Conservation (phyloP, 2,888 invertebrate genomes). For the Danaus chrysippus region DNA sequence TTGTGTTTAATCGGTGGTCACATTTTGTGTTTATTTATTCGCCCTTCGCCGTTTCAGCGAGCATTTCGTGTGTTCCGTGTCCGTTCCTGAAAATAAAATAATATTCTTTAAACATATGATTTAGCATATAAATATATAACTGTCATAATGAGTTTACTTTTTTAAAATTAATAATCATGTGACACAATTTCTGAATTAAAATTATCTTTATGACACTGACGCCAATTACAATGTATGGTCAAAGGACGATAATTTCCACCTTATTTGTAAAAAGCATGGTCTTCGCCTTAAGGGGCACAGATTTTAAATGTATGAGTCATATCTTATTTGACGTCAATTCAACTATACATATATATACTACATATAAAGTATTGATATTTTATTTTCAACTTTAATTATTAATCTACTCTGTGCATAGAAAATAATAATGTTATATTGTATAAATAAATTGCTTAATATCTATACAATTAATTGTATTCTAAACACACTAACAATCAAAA, state of each 20-base stretch:
- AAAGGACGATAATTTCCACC: constrained; percentile 20
- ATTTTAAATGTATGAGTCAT: constrained; percentile 20
- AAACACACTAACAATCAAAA: constrained; percentile 16
- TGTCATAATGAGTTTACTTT: not conserved
- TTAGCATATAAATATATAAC: not conserved
- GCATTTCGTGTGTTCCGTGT: constrained; percentile 36
- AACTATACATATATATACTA: not conserved
- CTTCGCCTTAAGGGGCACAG: constrained; percentile 16
- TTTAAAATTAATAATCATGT: not conserved
- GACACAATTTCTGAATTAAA: too few species aligned
- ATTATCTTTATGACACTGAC: constrained; percentile 3
- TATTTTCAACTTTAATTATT: too few species aligned
- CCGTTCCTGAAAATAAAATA: constrained; percentile 49
- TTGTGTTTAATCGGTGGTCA: constrained; percentile 69
- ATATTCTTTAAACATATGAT: not conserved
- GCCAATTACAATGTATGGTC: constrained; percentile 16
- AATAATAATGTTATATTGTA: not conserved
- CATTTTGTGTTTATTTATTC: constrained; percentile 53
- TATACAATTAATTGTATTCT: constrained; percentile 5
- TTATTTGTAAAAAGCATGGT: constrained; percentile 18
- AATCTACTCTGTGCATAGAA: too few species aligned
- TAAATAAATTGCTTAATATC: not conserved
- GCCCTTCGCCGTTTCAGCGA: constrained; percentile 40
- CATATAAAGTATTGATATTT: too few species aligned
- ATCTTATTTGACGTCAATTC: not conserved